These are phyloP conservation scores for Pemphredon lugubris DNA, from an alignment of 2,888 invertebrate species.

Conservation along the genomic window DNA sequence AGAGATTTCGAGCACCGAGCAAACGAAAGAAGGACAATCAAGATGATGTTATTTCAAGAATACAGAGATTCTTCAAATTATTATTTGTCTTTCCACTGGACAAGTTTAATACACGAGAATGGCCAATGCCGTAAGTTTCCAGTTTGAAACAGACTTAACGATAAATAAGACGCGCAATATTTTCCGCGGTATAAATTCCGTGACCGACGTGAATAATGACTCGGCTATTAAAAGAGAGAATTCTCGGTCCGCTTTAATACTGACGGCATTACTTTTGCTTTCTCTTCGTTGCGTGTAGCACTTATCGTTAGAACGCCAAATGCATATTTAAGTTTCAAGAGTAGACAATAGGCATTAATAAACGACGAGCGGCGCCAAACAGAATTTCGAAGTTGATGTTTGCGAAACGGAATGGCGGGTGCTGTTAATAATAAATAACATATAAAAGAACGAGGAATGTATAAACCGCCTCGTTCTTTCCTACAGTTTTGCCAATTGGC, in stretches of 20 bases:
- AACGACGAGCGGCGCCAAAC: not conserved
- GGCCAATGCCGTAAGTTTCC: no score
- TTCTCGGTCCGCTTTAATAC: not conserved
- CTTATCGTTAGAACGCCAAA: not conserved
- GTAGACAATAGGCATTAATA: not conserved
- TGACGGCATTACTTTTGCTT: conserved; percentile 1
- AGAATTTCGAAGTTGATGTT: not conserved
- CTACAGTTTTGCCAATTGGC: not conserved
- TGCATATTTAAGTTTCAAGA: not conserved
- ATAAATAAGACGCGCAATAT: no score
- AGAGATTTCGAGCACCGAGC: no score
- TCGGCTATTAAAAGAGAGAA: no score
- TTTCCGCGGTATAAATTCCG: no score
- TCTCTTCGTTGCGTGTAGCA: not conserved
- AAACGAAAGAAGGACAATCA: no score
- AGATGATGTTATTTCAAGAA: no score
- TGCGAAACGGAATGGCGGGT: not conserved
- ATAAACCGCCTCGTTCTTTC: not conserved
- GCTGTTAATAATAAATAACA: not conserved
- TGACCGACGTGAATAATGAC: no score
- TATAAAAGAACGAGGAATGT: not conserved
- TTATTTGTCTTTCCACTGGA: no score
- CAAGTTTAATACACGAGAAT: no score
- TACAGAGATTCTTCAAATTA: no score
- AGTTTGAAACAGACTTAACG: no score